These are phyloP conservation scores for Pristionchus maxplancki DNA, from an alignment of 2,888 invertebrate genomes.

Conservation along the genomic window DNA sequence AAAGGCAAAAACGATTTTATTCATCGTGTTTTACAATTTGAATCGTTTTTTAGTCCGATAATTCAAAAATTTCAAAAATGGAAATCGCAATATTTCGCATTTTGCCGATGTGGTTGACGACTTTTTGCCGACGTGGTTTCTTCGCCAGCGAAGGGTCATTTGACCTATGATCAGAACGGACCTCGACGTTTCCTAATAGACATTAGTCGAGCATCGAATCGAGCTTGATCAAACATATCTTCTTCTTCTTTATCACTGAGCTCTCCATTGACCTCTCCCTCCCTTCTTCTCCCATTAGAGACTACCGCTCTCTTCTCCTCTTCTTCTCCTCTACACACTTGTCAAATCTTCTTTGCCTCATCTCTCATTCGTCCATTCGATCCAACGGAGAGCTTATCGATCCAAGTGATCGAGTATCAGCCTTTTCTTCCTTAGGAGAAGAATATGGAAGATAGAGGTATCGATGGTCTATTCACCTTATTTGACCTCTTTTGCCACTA, in stretches of 20 bases:
- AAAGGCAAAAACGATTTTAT: too few species aligned
- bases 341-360: slow-evolving; percentile 32
- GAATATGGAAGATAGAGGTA: not conserved
- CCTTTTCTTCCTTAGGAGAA: not conserved
- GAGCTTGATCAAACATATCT: slow-evolving; percentile 4
- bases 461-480: too few species aligned
- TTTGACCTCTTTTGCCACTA: not conserved
- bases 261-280: not conserved
- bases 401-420: not conserved
- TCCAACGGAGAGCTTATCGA: not conserved
- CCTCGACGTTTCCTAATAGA: too few species aligned
- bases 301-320: slow-evolving; percentile 5
- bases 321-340: not conserved
- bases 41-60: too few species aligned
- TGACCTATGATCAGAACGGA: too few species aligned
- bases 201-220: not conserved
- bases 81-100: too few species aligned
- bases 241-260: not conserved
- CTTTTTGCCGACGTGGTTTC: too few species aligned
- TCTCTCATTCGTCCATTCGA: slow-evolving; percentile 39
- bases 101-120: too few species aligned
- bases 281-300: slow-evolving; percentile 28
- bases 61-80: too few species aligned
- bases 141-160: too few species aligned
- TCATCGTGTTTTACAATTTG: too few species aligned